Base-by-base conservation (phyloP, 2,113 vertebrate species). In the Falco punctatus region DNA sequence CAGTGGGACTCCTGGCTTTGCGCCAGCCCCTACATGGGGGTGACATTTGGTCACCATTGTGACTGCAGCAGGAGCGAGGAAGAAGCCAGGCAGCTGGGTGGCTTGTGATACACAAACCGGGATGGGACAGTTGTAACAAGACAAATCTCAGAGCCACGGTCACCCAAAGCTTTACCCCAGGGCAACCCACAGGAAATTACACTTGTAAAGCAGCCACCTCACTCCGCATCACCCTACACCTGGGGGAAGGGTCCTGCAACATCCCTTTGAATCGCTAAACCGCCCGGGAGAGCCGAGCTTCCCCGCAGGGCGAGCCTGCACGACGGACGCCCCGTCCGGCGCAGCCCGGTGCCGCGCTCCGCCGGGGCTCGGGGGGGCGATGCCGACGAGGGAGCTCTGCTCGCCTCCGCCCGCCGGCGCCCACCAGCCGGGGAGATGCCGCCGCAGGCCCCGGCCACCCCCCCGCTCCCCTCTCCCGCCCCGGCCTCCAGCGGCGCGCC, bases 221-320 rank as follows among this genome's bases (percentile, higher is more conserved):
- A 6, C 7, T 11, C 21, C 5, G 0, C 6, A 22, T 12, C 35
- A 9, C 27, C 20, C 44, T 24, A 4, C 4, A 7, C 9, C 27
- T 9, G 20, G 9, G 10, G 14, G 17, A 22, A 32, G 28, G 38
- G 13, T 42, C 27, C 26, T 27, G 49, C 58, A 13, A 11, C 2
- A 11, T 3, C 22, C 49, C 8, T 44, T 52, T 26, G 13, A 17
- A 40, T 27, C 57, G 24, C 27, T 8, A 3, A 30, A 35, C 2
- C 4, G 3, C 24, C 46, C 0, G 22, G 4, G 42, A 32, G 11
- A 27, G 17, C 58, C 20, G 21, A 32, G 32, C 12, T 11, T 33
- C 14, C 59, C 40, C 58, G 21, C 13, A 6, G 4, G 46, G 20
- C 0, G 4, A 35, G 15, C 33, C 15, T 5, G 7, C 28, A 9